These are phyloP conservation scores for Spilogale gracilis DNA, from an alignment of 2,113 vertebrate species.

Conservation along the genomic window DNA sequence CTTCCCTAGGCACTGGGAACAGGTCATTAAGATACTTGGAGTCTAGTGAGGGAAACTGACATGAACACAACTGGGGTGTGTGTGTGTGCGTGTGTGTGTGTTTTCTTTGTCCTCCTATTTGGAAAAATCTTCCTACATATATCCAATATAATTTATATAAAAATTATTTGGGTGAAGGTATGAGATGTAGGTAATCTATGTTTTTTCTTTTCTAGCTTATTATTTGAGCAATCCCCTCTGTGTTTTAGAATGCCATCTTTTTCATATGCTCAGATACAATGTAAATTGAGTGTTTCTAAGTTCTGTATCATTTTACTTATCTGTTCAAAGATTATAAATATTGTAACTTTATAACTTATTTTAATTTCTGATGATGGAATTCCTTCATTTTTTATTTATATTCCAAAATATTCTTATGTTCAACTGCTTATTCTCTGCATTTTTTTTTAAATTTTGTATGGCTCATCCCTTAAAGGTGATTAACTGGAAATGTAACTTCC, in stretches of 20 bases:
- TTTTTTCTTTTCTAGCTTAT: slow-evolving; percentile 36
- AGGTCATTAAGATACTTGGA: background rate
- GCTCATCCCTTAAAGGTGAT: slow-evolving; percentile 8
- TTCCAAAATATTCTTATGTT: slow-evolving; percentile 23
- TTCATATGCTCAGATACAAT: background rate
- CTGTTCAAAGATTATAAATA: background rate
- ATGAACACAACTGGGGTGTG: background rate
- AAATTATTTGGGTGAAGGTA: background rate
- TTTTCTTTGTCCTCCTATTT: slow-evolving; percentile 19
- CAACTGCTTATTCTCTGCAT: slow-evolving; percentile 37
- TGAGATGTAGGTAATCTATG: background rate
- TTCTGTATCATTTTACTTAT: background rate
- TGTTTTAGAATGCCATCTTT: slow-evolving; percentile 35
- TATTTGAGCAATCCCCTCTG: background rate
- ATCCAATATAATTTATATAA: background rate
- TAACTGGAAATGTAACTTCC: slow-evolving; percentile 42
- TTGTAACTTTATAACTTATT: background rate
- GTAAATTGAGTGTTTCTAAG: background rate
- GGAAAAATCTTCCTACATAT: background rate
- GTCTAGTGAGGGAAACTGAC: background rate
- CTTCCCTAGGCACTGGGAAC: background rate
- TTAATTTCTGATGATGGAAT: background rate
- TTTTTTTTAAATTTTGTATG: slow-evolving; percentile 5
- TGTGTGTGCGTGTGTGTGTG: background rate
- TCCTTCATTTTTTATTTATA: slow-evolving; percentile 19